A percentile compares a stretch with the other conserved stretches of the same genome.
Evolutionary conservation across 53 echinoderm and acorn worm genomes (phyloP).

Genomic region (Echinometra lucunter): DNA sequence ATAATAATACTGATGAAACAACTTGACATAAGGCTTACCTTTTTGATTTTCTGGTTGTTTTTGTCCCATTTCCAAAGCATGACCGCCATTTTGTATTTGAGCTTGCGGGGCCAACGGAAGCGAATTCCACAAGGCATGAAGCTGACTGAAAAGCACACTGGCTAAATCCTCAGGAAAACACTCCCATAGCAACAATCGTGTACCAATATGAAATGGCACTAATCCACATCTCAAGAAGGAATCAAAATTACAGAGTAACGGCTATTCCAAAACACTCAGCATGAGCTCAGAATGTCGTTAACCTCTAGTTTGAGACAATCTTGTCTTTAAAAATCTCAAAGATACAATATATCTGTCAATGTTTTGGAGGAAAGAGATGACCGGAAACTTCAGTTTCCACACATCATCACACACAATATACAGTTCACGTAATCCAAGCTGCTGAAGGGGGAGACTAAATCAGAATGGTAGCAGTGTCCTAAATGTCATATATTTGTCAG

Average conservation of each 20-base stretch:
- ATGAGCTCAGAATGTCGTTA: neutral
- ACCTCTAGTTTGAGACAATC: neutral
- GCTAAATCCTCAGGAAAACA: conserved; percentile 47
- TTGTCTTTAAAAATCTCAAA: neutral
- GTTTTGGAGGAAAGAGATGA: neutral
- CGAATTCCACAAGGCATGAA: conserved; percentile 68
- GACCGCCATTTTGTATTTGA: conserved; percentile 86
- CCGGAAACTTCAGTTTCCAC: conserved; percentile 49
- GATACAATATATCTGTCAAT: conserved; percentile 21
- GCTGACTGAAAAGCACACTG: conserved; percentile 31
- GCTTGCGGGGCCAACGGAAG: conserved; percentile 65
- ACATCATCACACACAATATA: neutral
- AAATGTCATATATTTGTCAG: conserved; percentile 33
- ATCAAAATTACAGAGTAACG: neutral
- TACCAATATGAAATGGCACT: neutral
- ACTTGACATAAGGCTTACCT: conserved; percentile 71
- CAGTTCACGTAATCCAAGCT: neutral
- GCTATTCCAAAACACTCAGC: neutral
- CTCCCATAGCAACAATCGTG: conserved; percentile 9
- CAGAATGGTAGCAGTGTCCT: neutral
- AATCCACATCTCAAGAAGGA: neutral
- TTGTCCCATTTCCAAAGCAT: conserved; percentile 98
- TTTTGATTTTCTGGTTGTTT: conserved; percentile 95
- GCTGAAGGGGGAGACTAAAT: neutral
- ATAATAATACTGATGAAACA: neutral